Conservation (phyloP, 30 jellyfish, hydroid and myxozoan species). For the Chrysaora quinquecirrha region DNA sequence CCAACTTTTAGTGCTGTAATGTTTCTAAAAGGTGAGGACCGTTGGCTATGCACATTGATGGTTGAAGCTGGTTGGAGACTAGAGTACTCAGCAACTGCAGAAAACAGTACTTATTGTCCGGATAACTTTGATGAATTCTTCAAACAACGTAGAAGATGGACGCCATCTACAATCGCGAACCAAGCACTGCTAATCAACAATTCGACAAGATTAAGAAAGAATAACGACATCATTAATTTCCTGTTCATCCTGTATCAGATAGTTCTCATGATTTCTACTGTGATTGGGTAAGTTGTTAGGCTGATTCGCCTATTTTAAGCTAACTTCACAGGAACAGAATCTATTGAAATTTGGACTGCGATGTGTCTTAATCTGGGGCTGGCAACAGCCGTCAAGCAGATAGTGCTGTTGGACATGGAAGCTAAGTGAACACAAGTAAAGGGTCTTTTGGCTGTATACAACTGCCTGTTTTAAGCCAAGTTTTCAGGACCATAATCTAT, state of each 20-base stretch:
- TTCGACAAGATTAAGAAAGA: slow-evolving; percentile 57
- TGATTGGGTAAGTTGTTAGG: slow-evolving; percentile 79
- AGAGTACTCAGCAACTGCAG: slow-evolving; percentile 96
- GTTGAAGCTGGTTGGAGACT: slow-evolving; percentile 97
- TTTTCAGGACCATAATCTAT: no score
- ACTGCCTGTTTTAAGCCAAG: no score
- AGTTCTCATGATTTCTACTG: slow-evolving; percentile 77
- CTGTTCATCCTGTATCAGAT: slow-evolving; percentile 83
- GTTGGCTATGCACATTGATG: slow-evolving; percentile 97
- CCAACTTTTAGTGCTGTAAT: no score
- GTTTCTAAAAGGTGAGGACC: slow-evolving; percentile 99
- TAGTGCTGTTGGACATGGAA: no score
- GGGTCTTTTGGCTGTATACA: no score
- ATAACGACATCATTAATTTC: slow-evolving; percentile 78
- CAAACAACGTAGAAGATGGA: slow-evolving; percentile 97
- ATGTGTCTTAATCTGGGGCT: no score
- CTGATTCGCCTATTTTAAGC: not conserved
- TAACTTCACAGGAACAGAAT: no score
- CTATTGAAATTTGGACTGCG: no score
- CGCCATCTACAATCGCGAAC: slow-evolving; percentile 95
- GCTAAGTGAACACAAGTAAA: no score
- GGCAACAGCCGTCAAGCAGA: no score
- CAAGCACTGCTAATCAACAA: slow-evolving; percentile 70
- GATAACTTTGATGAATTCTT: slow-evolving; percentile 93
- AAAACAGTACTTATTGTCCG: slow-evolving; percentile 93